phyloP scores from a whole-genome alignment of 2,888 invertebrate species.

The Anthophora plumipes region DNA sequence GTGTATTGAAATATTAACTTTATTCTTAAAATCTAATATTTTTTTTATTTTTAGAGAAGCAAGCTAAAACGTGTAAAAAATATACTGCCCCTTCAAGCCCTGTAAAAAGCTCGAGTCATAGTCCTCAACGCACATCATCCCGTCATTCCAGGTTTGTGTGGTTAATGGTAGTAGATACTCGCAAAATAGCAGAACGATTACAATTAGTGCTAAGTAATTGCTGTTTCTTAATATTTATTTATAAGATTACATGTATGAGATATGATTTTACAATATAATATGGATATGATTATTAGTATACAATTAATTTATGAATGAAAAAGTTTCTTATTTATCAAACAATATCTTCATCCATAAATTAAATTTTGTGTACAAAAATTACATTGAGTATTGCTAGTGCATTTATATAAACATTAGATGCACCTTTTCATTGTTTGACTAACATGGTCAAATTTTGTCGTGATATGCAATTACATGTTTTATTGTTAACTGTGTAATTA shows the following conservation, averaged over 20 bases:
- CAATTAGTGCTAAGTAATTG: slow-evolving; percentile 6
- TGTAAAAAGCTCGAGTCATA: slow-evolving; percentile 28
- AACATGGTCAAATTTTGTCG: background rate
- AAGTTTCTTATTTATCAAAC: background rate
- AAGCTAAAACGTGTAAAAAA: slow-evolving; percentile 21
- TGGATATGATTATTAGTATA: slow-evolving; percentile 35
- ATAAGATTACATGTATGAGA: background rate
- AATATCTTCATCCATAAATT: slow-evolving; percentile 27
- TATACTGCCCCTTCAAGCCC: slow-evolving; percentile 41
- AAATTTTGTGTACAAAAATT: slow-evolving; percentile 9
- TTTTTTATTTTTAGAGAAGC: slow-evolving; percentile 33
- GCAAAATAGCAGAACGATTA: background rate
- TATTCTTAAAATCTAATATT: background rate
- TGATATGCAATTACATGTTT: background rate
- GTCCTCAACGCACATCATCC: slow-evolving; percentile 32
- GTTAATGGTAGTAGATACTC: slow-evolving; percentile 21
- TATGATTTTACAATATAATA: slow-evolving; percentile 6
- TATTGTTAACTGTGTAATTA: slow-evolving; percentile 2
- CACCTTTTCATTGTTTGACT: background rate
- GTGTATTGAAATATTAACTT: background rate
- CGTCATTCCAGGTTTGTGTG: slow-evolving; percentile 55
- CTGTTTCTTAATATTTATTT: slow-evolving; percentile 1
- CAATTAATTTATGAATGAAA: slow-evolving; percentile 35
- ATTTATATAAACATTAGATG: background rate
- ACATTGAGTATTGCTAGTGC: background rate